A percentile compares a stretch with the other conserved stretches of the same genome.
Conservation (phyloP, 2,113 vertebrate species). For the Trachemys scripta region DNA sequence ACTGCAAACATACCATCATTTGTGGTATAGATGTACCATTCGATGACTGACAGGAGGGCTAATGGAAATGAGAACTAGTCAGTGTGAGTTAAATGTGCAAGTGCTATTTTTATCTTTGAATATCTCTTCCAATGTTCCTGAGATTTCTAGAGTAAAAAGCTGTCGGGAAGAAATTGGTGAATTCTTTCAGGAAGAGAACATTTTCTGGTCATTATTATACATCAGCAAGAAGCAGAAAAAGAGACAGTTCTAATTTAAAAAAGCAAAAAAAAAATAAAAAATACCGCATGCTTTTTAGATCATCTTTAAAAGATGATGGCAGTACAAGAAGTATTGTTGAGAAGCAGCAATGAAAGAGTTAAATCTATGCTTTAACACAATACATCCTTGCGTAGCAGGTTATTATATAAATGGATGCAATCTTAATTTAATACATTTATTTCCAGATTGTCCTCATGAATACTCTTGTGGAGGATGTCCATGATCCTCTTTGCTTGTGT, state of each 20-base stretch:
- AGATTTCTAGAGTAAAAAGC: background rate
- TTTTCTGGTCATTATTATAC: accelerated
- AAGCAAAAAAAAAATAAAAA: background rate
- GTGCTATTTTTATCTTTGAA: background rate
- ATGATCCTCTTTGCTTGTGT: conserved; percentile 96
- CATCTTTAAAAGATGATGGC: accelerated
- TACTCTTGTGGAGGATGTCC: conserved; percentile 88
- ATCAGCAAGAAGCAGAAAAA: background rate
- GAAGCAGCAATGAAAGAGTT: background rate
- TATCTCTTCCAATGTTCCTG: background rate
- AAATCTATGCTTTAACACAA: accelerated
- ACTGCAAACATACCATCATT: background rate
- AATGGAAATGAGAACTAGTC: background rate
- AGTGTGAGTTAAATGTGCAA: background rate
- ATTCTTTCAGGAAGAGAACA: background rate
- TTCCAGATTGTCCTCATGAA: conserved; percentile 85
- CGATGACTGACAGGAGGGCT: background rate
- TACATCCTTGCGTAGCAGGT: background rate
- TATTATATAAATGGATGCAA: background rate
- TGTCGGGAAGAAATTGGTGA: background rate
- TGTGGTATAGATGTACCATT: background rate
- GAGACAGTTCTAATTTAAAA: accelerated
- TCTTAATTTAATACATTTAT: accelerated
- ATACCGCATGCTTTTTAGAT: background rate
- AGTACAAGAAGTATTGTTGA: background rate